Evolutionary conservation across 2,888 invertebrate genomes (phyloP).

Genomic region (Polydrusus tereticollis): DNA sequence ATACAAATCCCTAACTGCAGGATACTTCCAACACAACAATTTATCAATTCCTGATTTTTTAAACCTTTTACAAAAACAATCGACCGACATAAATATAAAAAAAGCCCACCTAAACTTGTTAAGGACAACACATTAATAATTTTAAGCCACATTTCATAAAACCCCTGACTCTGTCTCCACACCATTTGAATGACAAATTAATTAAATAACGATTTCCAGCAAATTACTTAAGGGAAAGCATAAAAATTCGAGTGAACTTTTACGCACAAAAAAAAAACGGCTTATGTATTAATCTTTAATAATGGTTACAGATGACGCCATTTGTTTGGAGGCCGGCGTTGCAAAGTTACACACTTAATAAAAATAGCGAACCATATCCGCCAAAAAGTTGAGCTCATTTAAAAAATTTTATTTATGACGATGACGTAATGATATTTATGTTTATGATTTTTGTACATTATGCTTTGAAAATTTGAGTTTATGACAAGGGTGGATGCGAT

Average conservation of each 20-base stretch:
- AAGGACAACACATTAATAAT: neutral
- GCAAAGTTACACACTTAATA: slow-evolving; percentile 27
- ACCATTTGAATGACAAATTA: slow-evolving; percentile 15
- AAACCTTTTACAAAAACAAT: no score
- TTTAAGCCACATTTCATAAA: neutral
- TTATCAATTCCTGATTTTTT: no score
- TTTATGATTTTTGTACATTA: neutral
- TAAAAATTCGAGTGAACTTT: slow-evolving; percentile 14
- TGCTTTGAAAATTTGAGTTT: no score
- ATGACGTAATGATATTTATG: neutral
- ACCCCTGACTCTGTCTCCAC: neutral
- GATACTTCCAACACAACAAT: no score
- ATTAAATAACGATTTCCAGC: slow-evolving; percentile 23
- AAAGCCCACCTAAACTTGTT: no score
- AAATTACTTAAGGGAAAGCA: slow-evolving; percentile 20
- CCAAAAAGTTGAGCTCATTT: slow-evolving; percentile 16
- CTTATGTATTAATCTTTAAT: slow-evolving; percentile 41
- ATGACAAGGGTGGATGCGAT: no score
- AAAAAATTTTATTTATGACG: slow-evolving; percentile 4
- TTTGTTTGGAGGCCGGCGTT: slow-evolving; percentile 27
- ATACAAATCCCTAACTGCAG: neutral
- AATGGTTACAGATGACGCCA: slow-evolving; percentile 43
- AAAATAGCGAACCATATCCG: slow-evolving; percentile 31
- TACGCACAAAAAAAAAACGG: slow-evolving; percentile 29
- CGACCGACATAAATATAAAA: no score